A percentile compares a stretch with the other conserved stretches of the same genome.
Evolutionary conservation across 2,797 vertebrate species (phyloP).

Genomic region (Myotis planiceps): DNA sequence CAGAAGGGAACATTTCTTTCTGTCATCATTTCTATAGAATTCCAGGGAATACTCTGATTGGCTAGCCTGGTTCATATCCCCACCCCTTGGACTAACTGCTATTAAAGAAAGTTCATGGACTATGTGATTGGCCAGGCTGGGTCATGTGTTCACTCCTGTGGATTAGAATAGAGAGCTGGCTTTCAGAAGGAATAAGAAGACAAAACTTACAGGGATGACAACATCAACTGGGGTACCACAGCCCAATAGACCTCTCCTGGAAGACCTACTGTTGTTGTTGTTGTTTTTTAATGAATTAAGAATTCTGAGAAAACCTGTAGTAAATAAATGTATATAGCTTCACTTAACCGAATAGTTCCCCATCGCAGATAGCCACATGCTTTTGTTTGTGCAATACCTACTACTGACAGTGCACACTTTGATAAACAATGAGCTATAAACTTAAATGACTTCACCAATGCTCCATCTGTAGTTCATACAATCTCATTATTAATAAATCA

Average conservation of each 20-base stretch:
- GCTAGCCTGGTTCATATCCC: background rate
- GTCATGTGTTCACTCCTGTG: background rate
- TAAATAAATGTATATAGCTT: background rate
- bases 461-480: background rate
- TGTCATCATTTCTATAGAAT: background rate
- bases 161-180: background rate
- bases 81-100: background rate
- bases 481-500: background rate
- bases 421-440: background rate
- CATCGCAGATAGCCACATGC: background rate
- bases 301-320: background rate
- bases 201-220: background rate
- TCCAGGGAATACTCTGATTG: background rate
- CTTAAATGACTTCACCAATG: background rate
- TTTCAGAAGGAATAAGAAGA: background rate
- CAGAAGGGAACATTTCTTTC: background rate
- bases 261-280: background rate
- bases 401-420: background rate
- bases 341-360: background rate
- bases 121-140: background rate
- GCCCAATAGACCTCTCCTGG: background rate
- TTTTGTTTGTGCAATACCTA: background rate
- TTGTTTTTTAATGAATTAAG: background rate
- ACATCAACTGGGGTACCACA: background rate
- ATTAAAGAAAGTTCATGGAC: background rate